Evolutionary conservation across 2,888 invertebrate species (phyloP), one percentile per base, ranked within the genome.

Genomic region (Dryococelus australis): DNA sequence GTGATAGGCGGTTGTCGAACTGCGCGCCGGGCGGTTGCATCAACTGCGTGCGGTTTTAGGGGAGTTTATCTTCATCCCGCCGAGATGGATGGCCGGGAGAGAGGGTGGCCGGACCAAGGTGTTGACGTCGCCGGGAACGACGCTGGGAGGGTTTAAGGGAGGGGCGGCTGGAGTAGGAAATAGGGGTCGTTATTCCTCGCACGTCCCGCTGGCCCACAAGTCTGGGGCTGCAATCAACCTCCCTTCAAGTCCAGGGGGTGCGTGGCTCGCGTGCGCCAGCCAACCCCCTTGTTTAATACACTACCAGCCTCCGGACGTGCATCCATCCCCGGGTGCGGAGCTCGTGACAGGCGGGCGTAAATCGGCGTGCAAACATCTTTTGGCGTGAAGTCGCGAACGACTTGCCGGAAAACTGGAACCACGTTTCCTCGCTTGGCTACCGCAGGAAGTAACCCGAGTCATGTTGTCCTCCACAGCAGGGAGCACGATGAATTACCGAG

Each of bases 31-130:
- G 65, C 65, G n/a, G 65, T 65, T 24, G 65, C 24, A 65, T 65
- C 65, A 47, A 47, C 65, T n/a, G 65, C 65, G 65, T 65, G 65
- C 65, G 65, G 65, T 65, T 65, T n/a, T n/a, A 65, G 65, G 65
- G 65, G 65, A 65, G 65, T 65, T 65, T 65, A 65, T 65, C 65
- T 65, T 65, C 65, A 65, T 65, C 65, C 65, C 65, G 24, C 24
- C 24, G 65, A 65, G 65, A 24, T 24, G 20, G 65, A 24, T 24
- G 20, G n/a, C 24, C 24, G 24, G 65, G 65, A 20, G n/a, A 20
- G 65, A n/a, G 47, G 47, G 47, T n/a, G 65, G 24, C n/a, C 65
- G 65, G 65, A 65, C 65, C 24, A 65, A 65, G 65, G 65, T 65
- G 65, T 65, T n/a, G 65, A 65, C 65, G 65, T n/a, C 47, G 47